Evolutionary conservation across 2,888 invertebrate genomes (phyloP), one percentile per base, ranked within the genome.

Genomic region (Troilus luridus): DNA sequence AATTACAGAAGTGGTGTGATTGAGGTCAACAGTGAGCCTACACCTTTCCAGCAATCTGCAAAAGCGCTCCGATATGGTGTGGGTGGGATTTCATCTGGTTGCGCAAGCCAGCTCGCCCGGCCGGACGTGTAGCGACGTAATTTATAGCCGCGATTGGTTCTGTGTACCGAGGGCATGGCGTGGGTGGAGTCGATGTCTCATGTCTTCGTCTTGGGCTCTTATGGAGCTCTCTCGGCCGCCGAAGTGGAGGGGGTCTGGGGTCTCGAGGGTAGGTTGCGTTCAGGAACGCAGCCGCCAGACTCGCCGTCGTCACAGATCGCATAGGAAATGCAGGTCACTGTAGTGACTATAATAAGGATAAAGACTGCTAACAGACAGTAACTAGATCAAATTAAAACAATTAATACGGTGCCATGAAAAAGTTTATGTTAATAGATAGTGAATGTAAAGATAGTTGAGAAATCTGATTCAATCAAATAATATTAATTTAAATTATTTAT

Each of bases 71-170:
- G 19, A 77, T 41, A 41, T 77, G 72, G 85, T 85, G 85, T 85
- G 85, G 85, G 85, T 56, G 85, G 85, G 85, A 85, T 81, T 81
- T 81, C 81, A 81, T 81, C 81, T 56, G 72, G 72, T 77, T 85
- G 14, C 85, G 85, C 85, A 85, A 85, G 21, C 8, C 21, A 41
- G n/a, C 56, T 5, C 56, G 21, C 14, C 3, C 85, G 21, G 85
- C 56, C 85, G 85, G 85, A 85, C 85, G 56, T 85, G 85, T 85
- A 85, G 85, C 11, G 56, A 58, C 56, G 85, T 85, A 85, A 85
- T 85, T 85, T 85, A 85, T 85, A n/a, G 21, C 85, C 21, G 56
- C 56, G n/a, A 85, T 85, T n/a, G 85, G n/a, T n/a, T n/a, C 85
- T 85, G 12, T 85, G 85, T 85, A 85, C 85, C 56, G 85, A 85